A percentile compares a stretch with the other conserved stretches of the same genome.
Conservation (phyloP, 2,113 vertebrate species). For the Cyphomyrus discorhynchus region DNA sequence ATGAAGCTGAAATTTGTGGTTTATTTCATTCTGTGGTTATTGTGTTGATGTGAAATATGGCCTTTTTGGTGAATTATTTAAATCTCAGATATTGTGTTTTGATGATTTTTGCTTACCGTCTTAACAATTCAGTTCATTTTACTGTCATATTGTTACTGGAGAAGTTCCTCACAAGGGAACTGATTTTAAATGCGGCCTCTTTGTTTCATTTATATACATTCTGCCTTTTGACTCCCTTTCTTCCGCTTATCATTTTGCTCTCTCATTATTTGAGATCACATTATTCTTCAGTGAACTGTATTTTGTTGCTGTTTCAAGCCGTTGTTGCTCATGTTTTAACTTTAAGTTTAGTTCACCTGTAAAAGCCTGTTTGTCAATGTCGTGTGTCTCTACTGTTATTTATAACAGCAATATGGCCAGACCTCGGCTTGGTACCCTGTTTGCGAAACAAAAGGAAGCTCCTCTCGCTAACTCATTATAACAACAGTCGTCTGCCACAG, state of each 20-base stretch:
- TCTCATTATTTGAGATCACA: slow-evolving; percentile 1
- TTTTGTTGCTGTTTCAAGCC: background rate
- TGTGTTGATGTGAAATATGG: background rate
- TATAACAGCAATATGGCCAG: slow-evolving; percentile 5
- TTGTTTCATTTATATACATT: background rate
- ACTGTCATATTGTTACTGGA: background rate
- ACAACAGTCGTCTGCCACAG: slow-evolving; percentile 15
- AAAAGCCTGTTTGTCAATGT: background rate
- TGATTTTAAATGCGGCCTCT: background rate
- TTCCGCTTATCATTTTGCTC: background rate
- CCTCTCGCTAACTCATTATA: slow-evolving; percentile 23
- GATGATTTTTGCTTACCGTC: background rate
- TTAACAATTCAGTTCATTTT: background rate
- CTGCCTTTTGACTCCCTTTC: background rate
- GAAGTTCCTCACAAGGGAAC: background rate
- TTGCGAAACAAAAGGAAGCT: background rate
- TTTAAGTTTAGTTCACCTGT: background rate
- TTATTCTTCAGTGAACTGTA: slow-evolving; percentile 6
- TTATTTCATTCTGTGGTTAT: background rate
- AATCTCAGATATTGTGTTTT: background rate
- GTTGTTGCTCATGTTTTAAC: background rate
- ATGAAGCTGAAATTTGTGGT: background rate
- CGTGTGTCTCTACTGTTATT: background rate
- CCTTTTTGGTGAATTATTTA: background rate
- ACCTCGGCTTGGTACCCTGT: slow-evolving; percentile 9